Percentiles rank a stretch among this genome's conserved stretches.
phyloP scores from a whole-genome alignment of 2,888 invertebrate species.

The Tethea ocularis region DNA sequence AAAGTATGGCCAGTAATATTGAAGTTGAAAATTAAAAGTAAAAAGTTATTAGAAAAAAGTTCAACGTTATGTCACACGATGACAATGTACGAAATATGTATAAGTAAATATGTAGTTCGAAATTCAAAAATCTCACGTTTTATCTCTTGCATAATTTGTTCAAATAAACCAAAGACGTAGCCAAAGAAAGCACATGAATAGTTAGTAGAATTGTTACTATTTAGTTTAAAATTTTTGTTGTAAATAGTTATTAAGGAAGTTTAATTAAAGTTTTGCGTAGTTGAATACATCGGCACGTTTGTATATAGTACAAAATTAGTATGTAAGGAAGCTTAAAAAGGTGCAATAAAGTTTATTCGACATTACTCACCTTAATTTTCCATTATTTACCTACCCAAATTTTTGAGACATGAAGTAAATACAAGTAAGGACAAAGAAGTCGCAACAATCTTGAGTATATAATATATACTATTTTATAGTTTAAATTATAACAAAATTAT shows the following conservation, averaged over 20 bases:
- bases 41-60: conserved; percentile 13
- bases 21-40: conserved; percentile 73
- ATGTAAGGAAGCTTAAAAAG: conserved; percentile 58
- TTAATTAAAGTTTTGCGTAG: conserved; percentile 56
- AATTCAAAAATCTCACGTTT: conserved; percentile 17
- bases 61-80: conserved; percentile 5
- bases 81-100: no score
- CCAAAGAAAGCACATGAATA: conserved; percentile 39
- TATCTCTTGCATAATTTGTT: conserved; percentile 32
- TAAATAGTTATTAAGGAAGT: conserved; percentile 66
- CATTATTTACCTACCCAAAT: background rate
- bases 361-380: conserved; percentile 20
- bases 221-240: conserved; percentile 52
- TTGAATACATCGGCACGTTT: conserved; percentile 64
- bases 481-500: no score
- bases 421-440: background rate
- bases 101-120: conserved; percentile 20
- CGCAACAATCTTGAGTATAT: no score
- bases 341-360: conserved; percentile 59
- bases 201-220: conserved; percentile 64
- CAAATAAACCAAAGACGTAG: conserved; percentile 53
- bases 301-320: conserved; percentile 74
- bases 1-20: conserved; percentile 81
- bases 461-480: no score
- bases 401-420: background rate